Conservation (phyloP, 2,113 vertebrate genomes). For the Balaeniceps rex region DNA sequence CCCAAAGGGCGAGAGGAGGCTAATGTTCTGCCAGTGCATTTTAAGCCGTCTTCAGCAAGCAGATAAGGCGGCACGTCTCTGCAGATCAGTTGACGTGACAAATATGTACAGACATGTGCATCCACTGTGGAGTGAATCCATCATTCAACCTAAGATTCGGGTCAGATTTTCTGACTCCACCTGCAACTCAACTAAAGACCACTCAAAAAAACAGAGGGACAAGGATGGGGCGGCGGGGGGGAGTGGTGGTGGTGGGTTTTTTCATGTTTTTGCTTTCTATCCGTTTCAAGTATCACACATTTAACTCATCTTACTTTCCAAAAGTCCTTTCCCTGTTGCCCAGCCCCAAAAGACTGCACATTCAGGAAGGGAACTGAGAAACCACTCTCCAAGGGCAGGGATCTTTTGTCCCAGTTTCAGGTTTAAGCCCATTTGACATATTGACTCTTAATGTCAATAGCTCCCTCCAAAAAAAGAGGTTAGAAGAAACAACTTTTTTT, state of each 20-base stretch:
- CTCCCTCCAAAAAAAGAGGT: background rate
- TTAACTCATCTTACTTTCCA: background rate
- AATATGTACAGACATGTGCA: background rate
- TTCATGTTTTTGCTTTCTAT: background rate
- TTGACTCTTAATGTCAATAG: background rate
- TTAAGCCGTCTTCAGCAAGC: conserved; percentile 8
- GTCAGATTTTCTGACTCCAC: background rate
- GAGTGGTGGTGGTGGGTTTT: background rate
- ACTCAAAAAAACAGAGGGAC: background rate
- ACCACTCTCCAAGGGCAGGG: background rate
- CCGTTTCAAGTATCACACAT: background rate
- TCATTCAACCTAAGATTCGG: background rate
- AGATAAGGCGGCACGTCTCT: background rate
- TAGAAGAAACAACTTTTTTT: background rate
- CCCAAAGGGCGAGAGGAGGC: background rate
- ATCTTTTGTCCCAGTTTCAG: background rate
- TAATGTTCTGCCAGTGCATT: background rate
- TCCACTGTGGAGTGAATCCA: background rate
- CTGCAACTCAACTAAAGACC: background rate
- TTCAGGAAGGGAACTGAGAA: background rate
- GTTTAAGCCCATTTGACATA: background rate
- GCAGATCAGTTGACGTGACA: background rate
- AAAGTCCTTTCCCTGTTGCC: background rate
- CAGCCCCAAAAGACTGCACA: background rate
- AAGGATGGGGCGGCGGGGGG: too few species aligned